These are phyloP conservation scores for Philonicus albiceps DNA, from an alignment of 2,888 invertebrate genomes.

Conservation along the genomic window DNA sequence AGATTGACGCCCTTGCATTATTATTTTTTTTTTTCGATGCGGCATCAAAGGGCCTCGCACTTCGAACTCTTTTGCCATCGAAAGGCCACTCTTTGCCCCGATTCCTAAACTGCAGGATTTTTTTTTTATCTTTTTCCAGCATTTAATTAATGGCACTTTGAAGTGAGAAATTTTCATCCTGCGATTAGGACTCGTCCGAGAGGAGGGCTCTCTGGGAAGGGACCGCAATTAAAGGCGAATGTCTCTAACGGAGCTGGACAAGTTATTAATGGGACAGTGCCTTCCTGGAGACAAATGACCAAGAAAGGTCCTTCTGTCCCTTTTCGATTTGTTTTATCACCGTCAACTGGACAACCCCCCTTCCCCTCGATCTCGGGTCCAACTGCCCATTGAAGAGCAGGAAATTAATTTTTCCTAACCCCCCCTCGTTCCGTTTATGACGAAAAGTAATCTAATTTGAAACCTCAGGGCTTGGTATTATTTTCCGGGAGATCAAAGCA, in stretches of 20 bases:
- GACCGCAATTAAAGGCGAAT: slow-evolving; percentile 29
- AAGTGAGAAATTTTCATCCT: slow-evolving; percentile 21
- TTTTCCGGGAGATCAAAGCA: neutral
- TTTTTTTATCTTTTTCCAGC: neutral
- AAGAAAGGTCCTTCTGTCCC: neutral
- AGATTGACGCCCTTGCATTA: slow-evolving; percentile 28
- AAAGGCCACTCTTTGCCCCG: neutral
- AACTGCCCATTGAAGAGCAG: neutral
- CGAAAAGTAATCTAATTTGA: neutral
- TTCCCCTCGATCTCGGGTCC: neutral
- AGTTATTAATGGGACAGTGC: slow-evolving; percentile 20
- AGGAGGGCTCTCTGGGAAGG: neutral
- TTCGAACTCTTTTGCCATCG: neutral
- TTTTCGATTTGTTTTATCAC: slow-evolving; percentile 22
- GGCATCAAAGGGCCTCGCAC: slow-evolving; percentile 9
- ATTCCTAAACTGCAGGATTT: neutral
- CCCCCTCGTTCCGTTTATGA: neutral
- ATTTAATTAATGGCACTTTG: slow-evolving; percentile 36
- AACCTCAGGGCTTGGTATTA: neutral
- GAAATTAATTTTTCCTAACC: slow-evolving; percentile 34
- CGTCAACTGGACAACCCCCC: neutral
- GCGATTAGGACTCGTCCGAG: neutral
- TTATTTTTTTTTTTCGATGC: neutral
- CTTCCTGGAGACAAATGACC: slow-evolving; percentile 21
- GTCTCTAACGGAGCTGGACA: neutral